Conservation (phyloP, 2,113 vertebrate species). For the Xenopus borealis region DNA sequence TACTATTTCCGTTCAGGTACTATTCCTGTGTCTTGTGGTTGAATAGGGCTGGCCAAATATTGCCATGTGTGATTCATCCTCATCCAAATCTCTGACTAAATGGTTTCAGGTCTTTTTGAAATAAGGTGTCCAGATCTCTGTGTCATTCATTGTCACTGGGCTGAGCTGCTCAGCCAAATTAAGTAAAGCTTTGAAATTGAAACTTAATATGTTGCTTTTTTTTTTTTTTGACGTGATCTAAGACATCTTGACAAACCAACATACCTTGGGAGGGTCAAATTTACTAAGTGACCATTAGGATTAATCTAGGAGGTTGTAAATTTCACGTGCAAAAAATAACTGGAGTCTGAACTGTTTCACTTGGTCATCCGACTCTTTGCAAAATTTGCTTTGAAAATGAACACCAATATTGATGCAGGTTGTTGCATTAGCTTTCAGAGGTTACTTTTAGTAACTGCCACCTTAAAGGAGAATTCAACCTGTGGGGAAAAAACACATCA, state of each 20-base stretch:
- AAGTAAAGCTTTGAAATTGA: background rate
- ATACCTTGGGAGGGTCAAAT: background rate
- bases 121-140: background rate
- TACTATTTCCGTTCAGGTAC: slow-evolving; percentile 61
- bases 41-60: slow-evolving; percentile 54
- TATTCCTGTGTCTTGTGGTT: slow-evolving; percentile 57
- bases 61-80: background rate
- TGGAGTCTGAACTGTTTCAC: background rate
- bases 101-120: background rate
- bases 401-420: background rate
- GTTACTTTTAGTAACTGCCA: too few species aligned
- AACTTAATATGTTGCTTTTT: background rate
- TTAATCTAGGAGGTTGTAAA: background rate
- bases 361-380: background rate
- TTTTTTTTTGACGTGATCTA: background rate
- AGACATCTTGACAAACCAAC: background rate
- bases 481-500: too few species aligned
- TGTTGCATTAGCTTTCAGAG: too few species aligned
- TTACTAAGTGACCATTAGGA: background rate
- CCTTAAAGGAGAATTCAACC: too few species aligned
- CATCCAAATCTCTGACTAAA: background rate
- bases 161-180: background rate
- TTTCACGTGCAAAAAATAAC: background rate
- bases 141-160: background rate
- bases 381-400: background rate